phyloP scores from a whole-genome alignment of 2,113 vertebrate genomes.

The Colistium nudipinnis region DNA sequence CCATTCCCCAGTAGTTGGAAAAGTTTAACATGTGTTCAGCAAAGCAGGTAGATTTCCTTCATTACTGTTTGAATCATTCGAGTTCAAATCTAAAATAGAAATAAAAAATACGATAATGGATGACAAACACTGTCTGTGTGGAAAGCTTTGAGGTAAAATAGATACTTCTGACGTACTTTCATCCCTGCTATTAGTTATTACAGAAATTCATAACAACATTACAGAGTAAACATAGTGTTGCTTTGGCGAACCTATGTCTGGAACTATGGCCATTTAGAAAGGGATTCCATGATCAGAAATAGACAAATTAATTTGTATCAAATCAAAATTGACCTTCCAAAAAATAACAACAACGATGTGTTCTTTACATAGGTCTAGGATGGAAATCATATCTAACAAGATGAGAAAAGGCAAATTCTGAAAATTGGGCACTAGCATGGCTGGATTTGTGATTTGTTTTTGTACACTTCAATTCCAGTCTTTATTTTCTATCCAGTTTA shows the following conservation, averaged over 20 bases:
- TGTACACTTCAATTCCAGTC: constrained; percentile 51
- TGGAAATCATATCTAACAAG: constrained; percentile 43
- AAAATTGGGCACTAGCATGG: constrained; percentile 34
- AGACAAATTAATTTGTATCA: constrained; percentile 68
- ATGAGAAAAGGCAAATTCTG: constrained; percentile 39
- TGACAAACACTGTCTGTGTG: constrained; percentile 25
- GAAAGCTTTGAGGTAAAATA: constrained; percentile 43
- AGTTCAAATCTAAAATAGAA: constrained; percentile 38
- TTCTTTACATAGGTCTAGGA: constrained; percentile 42
- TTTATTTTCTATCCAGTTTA: constrained; percentile 41
- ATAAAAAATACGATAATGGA: constrained; percentile 33
- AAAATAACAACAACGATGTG: constrained; percentile 55
- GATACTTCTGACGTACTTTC: constrained; percentile 33
- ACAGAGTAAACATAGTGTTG: constrained; percentile 25
- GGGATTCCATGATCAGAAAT: constrained; percentile 70
- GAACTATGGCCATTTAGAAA: constrained; percentile 71
- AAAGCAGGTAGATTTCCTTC: constrained; percentile 46
- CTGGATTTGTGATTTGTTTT: constrained; percentile 25
- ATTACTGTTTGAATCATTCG: constrained; percentile 15
- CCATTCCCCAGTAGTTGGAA: constrained; percentile 34
- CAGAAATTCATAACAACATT: constrained; percentile 42
- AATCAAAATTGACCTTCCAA: constrained; percentile 60
- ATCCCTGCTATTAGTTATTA: constrained; percentile 47
- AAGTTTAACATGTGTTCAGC: constrained; percentile 57
- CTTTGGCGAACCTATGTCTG: constrained; percentile 67